A percentile compares a stretch with the other conserved stretches of the same genome.
Conservation (phyloP, 2,888 invertebrate species). For the Drosophila tanythrix region DNA sequence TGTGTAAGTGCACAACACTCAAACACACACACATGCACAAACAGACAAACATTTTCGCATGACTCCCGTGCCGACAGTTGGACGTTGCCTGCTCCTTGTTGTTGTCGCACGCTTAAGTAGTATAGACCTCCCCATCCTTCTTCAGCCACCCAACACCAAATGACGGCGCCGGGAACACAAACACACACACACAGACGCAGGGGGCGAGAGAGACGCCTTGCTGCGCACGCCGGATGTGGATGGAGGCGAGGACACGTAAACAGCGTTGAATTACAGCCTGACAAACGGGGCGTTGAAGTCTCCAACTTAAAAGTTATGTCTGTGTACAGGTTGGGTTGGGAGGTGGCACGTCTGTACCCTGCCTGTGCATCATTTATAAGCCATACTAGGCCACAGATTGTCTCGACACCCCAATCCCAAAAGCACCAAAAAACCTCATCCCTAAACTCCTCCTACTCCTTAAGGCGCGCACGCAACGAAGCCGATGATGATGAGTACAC, state of each 20-base stretch:
- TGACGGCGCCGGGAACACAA: conserved; percentile 10
- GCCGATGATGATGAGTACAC: conserved; percentile 78
- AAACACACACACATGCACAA: conserved; percentile 25
- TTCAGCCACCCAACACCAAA: conserved; percentile 17
- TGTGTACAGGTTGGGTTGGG: conserved; percentile 30
- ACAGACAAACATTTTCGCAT: conserved; percentile 59
- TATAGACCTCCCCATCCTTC: conserved; percentile 39
- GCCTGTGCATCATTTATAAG: conserved; percentile 79
- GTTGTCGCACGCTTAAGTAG: conserved; percentile 68
- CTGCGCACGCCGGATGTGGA: conserved; percentile 46
- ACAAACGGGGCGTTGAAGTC: conserved; percentile 79
- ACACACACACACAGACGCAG: conserved; percentile 16
- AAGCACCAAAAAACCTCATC: conserved; percentile 2
- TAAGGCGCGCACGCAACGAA: conserved; percentile 63
- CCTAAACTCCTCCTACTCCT: conserved; percentile 2
- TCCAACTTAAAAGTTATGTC: conserved; percentile 76
- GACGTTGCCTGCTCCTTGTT: conserved; percentile 52
- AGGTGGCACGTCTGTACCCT: conserved; percentile 35
- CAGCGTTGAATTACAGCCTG: conserved; percentile 78
- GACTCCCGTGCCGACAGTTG: conserved; percentile 64
- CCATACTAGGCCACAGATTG: conserved; percentile 78
- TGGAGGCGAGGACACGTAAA: conserved; percentile 65
- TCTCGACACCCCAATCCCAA: conserved; percentile 59
- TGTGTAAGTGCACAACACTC: conserved; percentile 30
- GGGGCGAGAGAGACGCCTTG: conserved; percentile 38